phyloP scores from a whole-genome alignment of 2,113 vertebrate genomes.

The Climacteris rufus region DNA sequence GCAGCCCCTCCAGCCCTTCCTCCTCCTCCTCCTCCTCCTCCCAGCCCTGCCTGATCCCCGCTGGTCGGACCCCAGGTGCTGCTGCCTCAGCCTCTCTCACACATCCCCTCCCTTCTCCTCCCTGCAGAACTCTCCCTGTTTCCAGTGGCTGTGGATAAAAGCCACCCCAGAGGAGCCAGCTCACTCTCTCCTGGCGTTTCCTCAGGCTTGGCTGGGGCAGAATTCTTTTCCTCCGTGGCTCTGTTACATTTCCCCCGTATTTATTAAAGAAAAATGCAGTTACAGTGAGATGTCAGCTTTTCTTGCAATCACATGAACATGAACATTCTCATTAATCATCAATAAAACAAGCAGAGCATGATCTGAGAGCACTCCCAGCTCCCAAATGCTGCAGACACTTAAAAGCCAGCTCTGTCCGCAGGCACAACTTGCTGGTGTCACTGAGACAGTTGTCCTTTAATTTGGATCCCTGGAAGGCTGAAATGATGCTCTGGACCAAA shows the following conservation, averaged over 20 bases:
- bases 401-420: constrained; percentile 39
- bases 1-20: not conserved
- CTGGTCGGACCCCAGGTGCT: not conserved
- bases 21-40: not conserved
- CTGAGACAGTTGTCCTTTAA: constrained; percentile 22
- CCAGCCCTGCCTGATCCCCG: not conserved
- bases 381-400: not conserved
- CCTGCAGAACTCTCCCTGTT: rapidly evolving
- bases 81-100: not conserved
- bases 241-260: not conserved
- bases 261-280: constrained; percentile 46
- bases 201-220: not conserved
- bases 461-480: not conserved
- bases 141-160: not conserved
- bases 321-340: constrained; percentile 65
- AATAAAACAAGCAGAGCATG: constrained; percentile 51
- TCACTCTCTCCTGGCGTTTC: not conserved
- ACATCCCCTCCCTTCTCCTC: not conserved
- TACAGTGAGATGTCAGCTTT: constrained; percentile 14
- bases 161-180: not conserved
- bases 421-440: not conserved
- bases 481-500: not conserved
- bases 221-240: not conserved
- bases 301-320: not conserved
- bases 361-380: not conserved